A percentile compares a stretch with the other conserved stretches of the same genome.
phyloP scores from a whole-genome alignment of 92 coral and sea anemone species.

The Porites rus region DNA sequence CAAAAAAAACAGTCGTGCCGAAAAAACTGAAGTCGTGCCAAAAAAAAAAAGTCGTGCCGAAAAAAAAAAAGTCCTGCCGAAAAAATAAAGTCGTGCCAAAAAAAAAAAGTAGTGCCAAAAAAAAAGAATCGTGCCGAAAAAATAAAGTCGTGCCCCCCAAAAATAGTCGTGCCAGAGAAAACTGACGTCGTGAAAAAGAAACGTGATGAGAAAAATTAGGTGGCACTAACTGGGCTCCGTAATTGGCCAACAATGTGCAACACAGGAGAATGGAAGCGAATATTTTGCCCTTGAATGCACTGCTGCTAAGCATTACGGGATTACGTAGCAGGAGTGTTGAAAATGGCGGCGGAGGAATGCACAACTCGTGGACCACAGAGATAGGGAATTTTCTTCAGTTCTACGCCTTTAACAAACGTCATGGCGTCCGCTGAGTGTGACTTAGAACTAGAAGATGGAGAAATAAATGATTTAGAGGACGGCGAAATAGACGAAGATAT shows the following conservation, averaged over 20 bases:
- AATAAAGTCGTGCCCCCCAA: too few species aligned
- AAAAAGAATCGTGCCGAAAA: too few species aligned
- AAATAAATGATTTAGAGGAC: conserved; percentile 95
- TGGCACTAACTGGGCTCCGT: too few species aligned
- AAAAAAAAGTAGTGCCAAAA: too few species aligned
- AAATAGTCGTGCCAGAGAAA: too few species aligned
- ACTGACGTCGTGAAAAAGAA: too few species aligned
- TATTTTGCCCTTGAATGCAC: background rate
- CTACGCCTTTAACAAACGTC: background rate
- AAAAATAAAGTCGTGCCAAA: too few species aligned
- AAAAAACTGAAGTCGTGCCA: too few species aligned
- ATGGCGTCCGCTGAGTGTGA: conserved; percentile 46
- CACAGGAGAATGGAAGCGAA: conserved; percentile 17
- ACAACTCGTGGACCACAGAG: background rate
- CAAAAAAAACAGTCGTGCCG: too few species aligned
- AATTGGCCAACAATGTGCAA: background rate
- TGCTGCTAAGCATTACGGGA: conserved; percentile 21
- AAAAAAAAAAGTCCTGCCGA: too few species aligned
- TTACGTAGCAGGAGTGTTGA: conserved; percentile 26
- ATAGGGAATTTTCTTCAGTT: background rate
- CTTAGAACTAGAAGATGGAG: conserved; percentile 94
- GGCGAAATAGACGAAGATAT: conserved; percentile 94
- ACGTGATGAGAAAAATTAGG: too few species aligned
- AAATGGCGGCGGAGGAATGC: conserved; percentile 43
- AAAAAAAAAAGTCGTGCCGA: too few species aligned